phyloP scores from a whole-genome alignment of 37 sponge, comb jelly and placozoan species.

The Crambe crambe region DNA sequence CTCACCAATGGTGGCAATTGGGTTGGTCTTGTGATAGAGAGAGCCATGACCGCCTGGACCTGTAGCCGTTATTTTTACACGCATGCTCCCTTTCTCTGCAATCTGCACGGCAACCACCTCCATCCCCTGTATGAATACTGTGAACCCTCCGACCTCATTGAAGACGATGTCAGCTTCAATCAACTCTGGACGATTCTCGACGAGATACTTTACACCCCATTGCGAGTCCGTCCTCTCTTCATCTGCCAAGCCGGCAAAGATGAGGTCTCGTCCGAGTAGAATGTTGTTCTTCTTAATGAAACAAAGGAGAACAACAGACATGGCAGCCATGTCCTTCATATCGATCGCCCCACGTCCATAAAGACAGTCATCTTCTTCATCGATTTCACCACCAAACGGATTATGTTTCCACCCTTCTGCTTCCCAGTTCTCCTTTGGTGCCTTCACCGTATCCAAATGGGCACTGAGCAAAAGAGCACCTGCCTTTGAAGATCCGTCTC shows the following conservation, averaged over 20 bases:
- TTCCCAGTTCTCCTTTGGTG: slow-evolving; percentile 81
- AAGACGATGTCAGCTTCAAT: slow-evolving; percentile 77
- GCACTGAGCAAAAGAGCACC: slow-evolving; percentile 71
- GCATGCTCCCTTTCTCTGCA: slow-evolving; percentile 69
- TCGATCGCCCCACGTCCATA: slow-evolving; percentile 87
- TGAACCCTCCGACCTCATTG: slow-evolving; percentile 81
- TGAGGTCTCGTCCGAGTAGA: slow-evolving; percentile 64
- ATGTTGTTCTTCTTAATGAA: slow-evolving; percentile 62
- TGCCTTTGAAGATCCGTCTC: slow-evolving; percentile 57
- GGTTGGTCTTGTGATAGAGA: slow-evolving; percentile 60
- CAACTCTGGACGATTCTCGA: slow-evolving; percentile 71
- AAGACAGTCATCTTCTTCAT: slow-evolving; percentile 86
- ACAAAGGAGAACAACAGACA: slow-evolving; percentile 60
- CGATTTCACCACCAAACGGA: slow-evolving; percentile 75
- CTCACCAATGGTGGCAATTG: slow-evolving; percentile 61
- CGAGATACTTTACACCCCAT: slow-evolving; percentile 71
- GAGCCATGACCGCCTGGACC: slow-evolving; percentile 81
- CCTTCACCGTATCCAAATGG: slow-evolving; percentile 82
- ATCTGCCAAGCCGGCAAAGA: slow-evolving; percentile 83
- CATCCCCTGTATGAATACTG: slow-evolving; percentile 32
- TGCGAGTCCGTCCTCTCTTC: slow-evolving; percentile 65
- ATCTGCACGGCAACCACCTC: slow-evolving; percentile 69
- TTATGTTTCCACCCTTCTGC: slow-evolving; percentile 81
- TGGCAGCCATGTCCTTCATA: slow-evolving; percentile 91
- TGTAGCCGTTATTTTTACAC: slow-evolving; percentile 54